Percentiles rank a stretch among this genome's conserved stretches.
Evolutionary conservation across 92 coral and sea anemone genomes (phyloP).

Genomic region (Metridium senile): DNA sequence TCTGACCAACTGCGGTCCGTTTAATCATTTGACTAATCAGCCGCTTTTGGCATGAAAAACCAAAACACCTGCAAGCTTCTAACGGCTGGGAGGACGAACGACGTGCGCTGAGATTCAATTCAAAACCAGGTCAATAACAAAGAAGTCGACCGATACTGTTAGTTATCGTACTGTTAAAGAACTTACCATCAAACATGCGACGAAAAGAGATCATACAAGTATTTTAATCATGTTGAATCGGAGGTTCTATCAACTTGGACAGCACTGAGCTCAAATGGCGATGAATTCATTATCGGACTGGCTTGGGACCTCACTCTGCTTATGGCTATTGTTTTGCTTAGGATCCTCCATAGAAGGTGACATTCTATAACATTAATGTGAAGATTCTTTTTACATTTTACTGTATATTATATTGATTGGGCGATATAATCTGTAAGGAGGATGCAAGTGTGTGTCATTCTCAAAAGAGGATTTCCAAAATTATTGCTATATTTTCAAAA

Average conservation of each 20-base stretch:
- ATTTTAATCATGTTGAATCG: not conserved
- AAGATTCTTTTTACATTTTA: not conserved
- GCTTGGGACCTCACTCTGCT: not conserved
- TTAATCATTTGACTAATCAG: constrained; percentile 15
- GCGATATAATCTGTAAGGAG: not conserved
- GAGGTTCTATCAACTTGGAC: not conserved
- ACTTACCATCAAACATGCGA: not conserved
- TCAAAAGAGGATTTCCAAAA: not conserved
- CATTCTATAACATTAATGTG: not conserved
- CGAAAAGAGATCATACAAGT: not conserved
- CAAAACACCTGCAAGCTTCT: constrained; percentile 6
- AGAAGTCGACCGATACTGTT: not conserved
- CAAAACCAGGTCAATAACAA: not conserved
- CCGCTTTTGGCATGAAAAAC: constrained; percentile 7
- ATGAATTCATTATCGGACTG: constrained; percentile 4
- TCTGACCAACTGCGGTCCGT: not conserved
- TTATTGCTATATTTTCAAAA: constrained; percentile 1
- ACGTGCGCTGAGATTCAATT: not conserved
- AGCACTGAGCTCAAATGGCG: constrained; percentile 3
- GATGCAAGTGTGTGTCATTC: not conserved
- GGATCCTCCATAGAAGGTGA: constrained; percentile 3
- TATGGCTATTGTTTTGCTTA: not conserved
- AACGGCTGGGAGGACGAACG: constrained; percentile 2
- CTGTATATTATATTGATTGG: not conserved
- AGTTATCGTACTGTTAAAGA: not conserved